phyloP scores from a whole-genome alignment of 2,113 vertebrate genomes.

The Elephas maximus region DNA sequence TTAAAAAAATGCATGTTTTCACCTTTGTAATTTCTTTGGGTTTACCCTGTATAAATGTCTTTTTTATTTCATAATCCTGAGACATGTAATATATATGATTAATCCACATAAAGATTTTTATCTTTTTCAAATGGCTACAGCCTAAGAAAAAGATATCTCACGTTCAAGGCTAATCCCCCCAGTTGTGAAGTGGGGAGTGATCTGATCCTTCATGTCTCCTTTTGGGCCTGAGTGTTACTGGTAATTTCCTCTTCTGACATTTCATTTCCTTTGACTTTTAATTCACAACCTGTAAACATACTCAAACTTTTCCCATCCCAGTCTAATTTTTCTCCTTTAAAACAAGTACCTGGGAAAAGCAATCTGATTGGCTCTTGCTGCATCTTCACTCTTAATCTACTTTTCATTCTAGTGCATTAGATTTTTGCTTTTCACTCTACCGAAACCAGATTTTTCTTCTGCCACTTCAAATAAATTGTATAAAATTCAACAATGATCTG shows the following conservation, averaged over 20 bases:
- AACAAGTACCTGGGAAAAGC: neutral
- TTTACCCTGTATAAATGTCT: neutral
- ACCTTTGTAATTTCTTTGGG: neutral
- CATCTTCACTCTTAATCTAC: neutral
- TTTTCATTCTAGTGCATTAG: neutral
- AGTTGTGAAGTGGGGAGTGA: neutral
- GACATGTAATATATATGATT: neutral
- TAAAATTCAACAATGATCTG: neutral
- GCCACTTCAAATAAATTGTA: neutral
- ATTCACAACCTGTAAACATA: neutral
- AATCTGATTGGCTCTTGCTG: neutral
- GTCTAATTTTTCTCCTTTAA: neutral
- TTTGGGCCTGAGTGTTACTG: neutral
- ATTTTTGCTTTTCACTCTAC: neutral
- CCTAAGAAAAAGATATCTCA: neutral
- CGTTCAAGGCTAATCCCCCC: neutral
- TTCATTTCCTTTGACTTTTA: neutral
- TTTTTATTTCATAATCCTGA: conserved; percentile 8
- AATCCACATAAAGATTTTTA: neutral
- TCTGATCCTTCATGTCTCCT: neutral
- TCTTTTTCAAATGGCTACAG: neutral
- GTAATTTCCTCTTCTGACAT: conserved; percentile 23
- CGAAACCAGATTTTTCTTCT: neutral
- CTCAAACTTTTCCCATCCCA: neutral
- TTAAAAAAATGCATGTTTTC: neutral